Percentiles rank a stretch among this genome's conserved stretches.
These are phyloP conservation scores for Rynchops niger DNA, from an alignment of 2,113 vertebrate species.

Conservation along the genomic window DNA sequence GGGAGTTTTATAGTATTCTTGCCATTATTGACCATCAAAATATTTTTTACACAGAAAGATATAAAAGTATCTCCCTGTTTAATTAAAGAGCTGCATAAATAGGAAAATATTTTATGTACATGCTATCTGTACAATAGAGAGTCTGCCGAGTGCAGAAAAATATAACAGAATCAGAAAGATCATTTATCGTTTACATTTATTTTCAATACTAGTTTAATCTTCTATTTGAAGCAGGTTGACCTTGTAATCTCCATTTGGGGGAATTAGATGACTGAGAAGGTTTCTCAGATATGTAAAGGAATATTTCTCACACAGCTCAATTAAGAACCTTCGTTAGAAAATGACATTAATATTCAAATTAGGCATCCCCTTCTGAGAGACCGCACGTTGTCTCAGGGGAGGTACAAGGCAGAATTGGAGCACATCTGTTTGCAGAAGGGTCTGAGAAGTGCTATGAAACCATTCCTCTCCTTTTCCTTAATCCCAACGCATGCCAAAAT, in stretches of 20 bases:
- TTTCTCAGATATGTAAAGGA: background rate
- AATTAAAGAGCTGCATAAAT: background rate
- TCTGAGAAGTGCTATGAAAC: background rate
- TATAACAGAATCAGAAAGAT: background rate
- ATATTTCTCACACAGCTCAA: background rate
- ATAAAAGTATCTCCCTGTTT: background rate
- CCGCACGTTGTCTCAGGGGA: background rate
- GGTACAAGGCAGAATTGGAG: background rate
- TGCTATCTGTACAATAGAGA: background rate
- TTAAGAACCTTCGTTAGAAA: background rate
- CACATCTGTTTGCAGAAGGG: background rate
- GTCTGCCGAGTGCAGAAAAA: background rate
- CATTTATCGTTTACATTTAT: background rate
- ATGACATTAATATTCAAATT: background rate
- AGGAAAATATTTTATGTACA: background rate
- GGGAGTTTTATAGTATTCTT: background rate
- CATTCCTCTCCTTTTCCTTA: background rate
- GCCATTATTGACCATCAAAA: background rate
- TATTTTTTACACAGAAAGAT: background rate
- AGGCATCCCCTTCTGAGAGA: background rate
- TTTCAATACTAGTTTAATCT: background rate
- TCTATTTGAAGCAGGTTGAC: background rate
- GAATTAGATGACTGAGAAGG: background rate
- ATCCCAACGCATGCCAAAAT: fast-evolving
- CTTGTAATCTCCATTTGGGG: background rate